phyloP scores from a whole-genome alignment of 2,888 invertebrate species.

The Catotricha subobsoleta region DNA sequence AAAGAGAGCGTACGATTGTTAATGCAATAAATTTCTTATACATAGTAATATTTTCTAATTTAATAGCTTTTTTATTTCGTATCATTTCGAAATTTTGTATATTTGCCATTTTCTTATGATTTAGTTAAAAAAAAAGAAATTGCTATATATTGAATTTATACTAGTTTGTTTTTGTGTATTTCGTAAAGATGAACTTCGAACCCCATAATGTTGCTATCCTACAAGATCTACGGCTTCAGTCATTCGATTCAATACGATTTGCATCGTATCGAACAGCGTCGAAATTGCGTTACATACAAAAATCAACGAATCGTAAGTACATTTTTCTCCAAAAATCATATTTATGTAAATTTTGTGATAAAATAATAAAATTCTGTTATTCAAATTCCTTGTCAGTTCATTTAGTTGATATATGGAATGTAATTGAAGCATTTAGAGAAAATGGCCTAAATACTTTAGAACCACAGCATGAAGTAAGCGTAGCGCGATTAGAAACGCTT shows the following conservation, averaged over 20 bases:
- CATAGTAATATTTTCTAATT: no score
- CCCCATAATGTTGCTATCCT: slow-evolving; percentile 53
- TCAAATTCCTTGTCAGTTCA: no score
- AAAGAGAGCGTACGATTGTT: no score
- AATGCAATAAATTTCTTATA: no score
- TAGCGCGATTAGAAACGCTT: slow-evolving; percentile 78
- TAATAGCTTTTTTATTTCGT: no score
- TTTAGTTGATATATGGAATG: slow-evolving; percentile 97
- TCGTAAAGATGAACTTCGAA: slow-evolving; percentile 24
- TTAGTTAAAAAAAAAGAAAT: no score
- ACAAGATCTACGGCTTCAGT: slow-evolving; percentile 76
- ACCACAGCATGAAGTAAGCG: slow-evolving; percentile 69
- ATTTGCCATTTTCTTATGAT: no score
- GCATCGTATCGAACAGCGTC: slow-evolving; percentile 96
- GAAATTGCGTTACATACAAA: slow-evolving; percentile 93
- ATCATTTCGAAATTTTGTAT: no score
- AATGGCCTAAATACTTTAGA: slow-evolving; percentile 91
- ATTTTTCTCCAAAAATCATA: no score
- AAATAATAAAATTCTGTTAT: not conserved
- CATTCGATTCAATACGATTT: slow-evolving; percentile 91
- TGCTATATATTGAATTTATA: no score
- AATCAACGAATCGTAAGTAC: slow-evolving; percentile 85
- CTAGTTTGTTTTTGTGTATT: no score
- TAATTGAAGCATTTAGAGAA: slow-evolving; percentile 95
- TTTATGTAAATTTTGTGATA: not conserved